Base-by-base conservation (phyloP, 2,888 invertebrate genomes). In the Dioctria linearis region DNA sequence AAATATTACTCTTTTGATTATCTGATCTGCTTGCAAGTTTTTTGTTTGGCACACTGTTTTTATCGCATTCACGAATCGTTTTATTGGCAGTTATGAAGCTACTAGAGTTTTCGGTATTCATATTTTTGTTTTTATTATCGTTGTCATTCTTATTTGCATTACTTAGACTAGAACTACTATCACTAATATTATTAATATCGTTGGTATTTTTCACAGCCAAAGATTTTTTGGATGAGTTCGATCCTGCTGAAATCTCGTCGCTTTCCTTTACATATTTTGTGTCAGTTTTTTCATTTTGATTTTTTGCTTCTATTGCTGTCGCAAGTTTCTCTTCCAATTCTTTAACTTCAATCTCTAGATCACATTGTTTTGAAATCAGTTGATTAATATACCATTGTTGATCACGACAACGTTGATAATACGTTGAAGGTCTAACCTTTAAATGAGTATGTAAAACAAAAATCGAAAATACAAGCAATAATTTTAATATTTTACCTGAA, bases 311-410 rank as follows among this genome's bases (percentile, higher is more conserved):
- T 25, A 25, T 25, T 25, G 25, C 25, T 25, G 25, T 4, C 13
- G 46, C 43, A 1, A 79, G 49, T 46, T 79, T 80, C 71, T 82
- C 59, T 11, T 63, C 9, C 5, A 96, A 91, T 90, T 95, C 95
- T 88, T 94, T 95, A 80, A 96, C 94, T 88, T 96, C 96, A 75
- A 93, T 91, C 43, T 94, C 90, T 85, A 95, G 94, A 86, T 96
- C 95, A 86, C 93, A 93, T 88, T 96, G 96, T 85, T 94, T 92
- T 9, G 94, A 92, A 84, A 95, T 92, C 82, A 97, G 90, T 88
- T 96, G 96, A 87, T 93, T 94, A 84, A 97, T 96, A 88, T 95
- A 96, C 95, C 96, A 96, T 87, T 96, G 95, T 86, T 96, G 96
- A 89, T 98, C 98, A 83, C 97, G 92, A 87, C 96, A 96, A 80